Percentiles rank a stretch among this genome's conserved stretches.
Evolutionary conservation across 2,888 invertebrate species (phyloP).

Genomic region (Drosophila testacea): DNA sequence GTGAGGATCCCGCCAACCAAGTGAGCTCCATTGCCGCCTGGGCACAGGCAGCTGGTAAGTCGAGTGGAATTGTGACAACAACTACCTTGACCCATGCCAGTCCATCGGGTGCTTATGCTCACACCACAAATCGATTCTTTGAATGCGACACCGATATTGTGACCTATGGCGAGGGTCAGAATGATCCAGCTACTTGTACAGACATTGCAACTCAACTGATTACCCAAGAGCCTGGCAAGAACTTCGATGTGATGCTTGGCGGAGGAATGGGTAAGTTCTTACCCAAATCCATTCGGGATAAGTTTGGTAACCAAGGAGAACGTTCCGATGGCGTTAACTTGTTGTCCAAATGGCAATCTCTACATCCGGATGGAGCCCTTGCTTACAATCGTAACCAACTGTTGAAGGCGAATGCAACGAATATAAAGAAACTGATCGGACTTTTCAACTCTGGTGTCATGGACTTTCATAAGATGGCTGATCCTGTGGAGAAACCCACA

Average conservation of each 20-base stretch:
- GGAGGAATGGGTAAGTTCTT: constrained; percentile 81
- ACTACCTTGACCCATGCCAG: constrained; percentile 92
- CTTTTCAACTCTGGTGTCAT: constrained; percentile 86
- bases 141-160: constrained; percentile 88
- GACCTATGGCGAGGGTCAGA: constrained; percentile 78
- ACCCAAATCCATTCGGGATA: constrained; percentile 84
- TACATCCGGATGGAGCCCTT: constrained; percentile 80
- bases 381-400: constrained; percentile 70
- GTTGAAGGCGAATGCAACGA: constrained; percentile 81
- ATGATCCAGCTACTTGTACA: constrained; percentile 86
- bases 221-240: constrained; percentile 88
- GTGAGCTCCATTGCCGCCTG: constrained; percentile 89
- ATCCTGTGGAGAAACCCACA: constrained; percentile 86
- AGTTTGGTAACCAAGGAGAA: constrained; percentile 86
- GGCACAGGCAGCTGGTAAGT: constrained; percentile 89
- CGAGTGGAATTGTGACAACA: constrained; percentile 90
- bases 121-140: constrained; percentile 89
- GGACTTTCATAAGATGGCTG: constrained; percentile 86
- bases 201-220: constrained; percentile 92
- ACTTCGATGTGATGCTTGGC: constrained; percentile 87
- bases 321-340: constrained; percentile 89
- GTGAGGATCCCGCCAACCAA: constrained; percentile 86
- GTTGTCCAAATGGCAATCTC: constrained; percentile 88
- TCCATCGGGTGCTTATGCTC: constrained; percentile 90
- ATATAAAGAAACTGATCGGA: constrained; percentile 87